Evolutionary conservation across 1,140 invertebrate genomes (phyloP).

Genomic region (Panulirus ornatus): DNA sequence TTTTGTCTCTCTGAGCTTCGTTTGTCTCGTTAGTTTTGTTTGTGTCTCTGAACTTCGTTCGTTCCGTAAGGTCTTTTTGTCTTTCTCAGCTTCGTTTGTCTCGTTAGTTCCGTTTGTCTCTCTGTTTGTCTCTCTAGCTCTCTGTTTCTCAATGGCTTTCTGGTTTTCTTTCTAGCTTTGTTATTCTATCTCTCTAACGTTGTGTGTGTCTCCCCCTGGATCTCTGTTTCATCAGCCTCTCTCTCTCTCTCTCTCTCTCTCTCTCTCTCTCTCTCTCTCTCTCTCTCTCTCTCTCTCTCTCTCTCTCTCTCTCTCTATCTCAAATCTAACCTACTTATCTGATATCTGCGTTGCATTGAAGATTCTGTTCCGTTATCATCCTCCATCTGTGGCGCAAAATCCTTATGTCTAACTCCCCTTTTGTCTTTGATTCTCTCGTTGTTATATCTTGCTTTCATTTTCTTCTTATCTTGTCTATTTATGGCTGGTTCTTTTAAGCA

Average conservation of each 20-base stretch:
- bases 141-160: too few species aligned
- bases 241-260: conserved; percentile 17
- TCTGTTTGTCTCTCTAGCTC: too few species aligned
- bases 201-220: background rate
- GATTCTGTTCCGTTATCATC: too few species aligned
- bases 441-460: background rate
- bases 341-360: background rate
- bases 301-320: background rate
- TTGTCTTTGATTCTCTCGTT: too few species aligned
- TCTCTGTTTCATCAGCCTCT: background rate
- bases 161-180: too few species aligned
- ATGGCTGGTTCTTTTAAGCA: too few species aligned
- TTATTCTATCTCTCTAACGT: background rate
- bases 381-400: too few species aligned
- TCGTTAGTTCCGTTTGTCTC: too few species aligned
- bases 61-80: too few species aligned
- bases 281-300: conserved; percentile 17
- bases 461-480: too few species aligned
- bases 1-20: background rate
- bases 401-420: background rate
- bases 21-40: background rate
- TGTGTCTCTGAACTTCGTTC: background rate
- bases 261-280: conserved; percentile 17
- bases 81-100: too few species aligned
- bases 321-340: too few species aligned